These are phyloP conservation scores for Hydrolagus colliei DNA, from an alignment of 2,797 vertebrate species.

Conservation along the genomic window DNA sequence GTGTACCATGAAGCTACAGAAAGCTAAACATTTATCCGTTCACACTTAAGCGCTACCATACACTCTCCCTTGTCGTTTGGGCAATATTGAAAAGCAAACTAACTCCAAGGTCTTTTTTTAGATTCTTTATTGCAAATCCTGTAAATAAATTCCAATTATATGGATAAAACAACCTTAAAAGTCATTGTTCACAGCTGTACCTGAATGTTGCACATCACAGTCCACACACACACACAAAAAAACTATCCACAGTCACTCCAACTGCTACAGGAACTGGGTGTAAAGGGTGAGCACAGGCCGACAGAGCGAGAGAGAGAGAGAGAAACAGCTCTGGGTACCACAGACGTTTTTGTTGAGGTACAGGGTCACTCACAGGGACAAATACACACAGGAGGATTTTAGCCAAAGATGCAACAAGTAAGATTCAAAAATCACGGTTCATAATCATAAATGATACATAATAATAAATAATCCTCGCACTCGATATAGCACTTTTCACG, in stretches of 20 bases:
- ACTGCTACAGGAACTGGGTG: not conserved
- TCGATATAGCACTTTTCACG: no score
- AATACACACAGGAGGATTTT: not conserved
- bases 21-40: no score
- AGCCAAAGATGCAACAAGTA: not conserved
- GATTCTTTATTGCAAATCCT: constrained; percentile 20
- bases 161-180: constrained; percentile 19
- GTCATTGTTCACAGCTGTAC: constrained; percentile 2
- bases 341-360: not conserved
- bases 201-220: not conserved
- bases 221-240: not conserved
- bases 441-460: not conserved
- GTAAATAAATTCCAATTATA: constrained; percentile 15
- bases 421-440: not conserved
- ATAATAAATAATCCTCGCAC: no score
- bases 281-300: not conserved
- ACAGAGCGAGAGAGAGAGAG: not conserved
- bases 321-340: not conserved
- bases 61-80: no score
- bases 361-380: not conserved
- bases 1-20: no score
- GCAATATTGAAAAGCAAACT: not conserved
- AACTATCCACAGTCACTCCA: constrained; percentile 17
- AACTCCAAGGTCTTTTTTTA: not conserved
- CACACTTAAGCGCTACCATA: no score